Evolutionary conservation across 2,888 invertebrate genomes (phyloP).

Genomic region (Sinodicranocentrus sp.): DNA sequence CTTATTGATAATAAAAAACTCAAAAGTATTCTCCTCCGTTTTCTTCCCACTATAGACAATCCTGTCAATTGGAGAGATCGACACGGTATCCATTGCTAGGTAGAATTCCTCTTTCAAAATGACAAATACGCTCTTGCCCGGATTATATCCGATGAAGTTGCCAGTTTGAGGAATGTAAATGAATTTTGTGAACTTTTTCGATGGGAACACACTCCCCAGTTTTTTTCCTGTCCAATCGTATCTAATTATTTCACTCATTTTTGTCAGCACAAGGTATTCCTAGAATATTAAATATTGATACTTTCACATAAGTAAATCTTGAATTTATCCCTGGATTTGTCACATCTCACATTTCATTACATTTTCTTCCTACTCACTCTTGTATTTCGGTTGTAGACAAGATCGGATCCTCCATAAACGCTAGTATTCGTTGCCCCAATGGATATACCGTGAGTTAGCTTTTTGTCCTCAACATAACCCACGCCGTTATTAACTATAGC

Average conservation of each 20-base stretch:
- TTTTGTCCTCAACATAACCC: conserved; percentile 73
- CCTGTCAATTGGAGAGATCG: conserved; percentile 71
- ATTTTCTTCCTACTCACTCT: too few relatives aligned
- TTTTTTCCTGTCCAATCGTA: conserved; percentile 73
- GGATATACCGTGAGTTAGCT: conserved; percentile 74
- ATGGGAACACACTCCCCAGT: conserved; percentile 57
- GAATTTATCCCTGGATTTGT: too few relatives aligned
- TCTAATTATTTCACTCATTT: conserved; percentile 70
- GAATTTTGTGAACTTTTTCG: conserved; percentile 71
- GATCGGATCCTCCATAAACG: conserved; percentile 73
- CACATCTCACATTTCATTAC: too few relatives aligned
- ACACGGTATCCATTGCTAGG: conserved; percentile 72
- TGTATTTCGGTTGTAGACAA: conserved; percentile 72
- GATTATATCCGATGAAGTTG: conserved; percentile 72
- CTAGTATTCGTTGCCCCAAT: conserved; percentile 71
- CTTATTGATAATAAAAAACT: conserved; percentile 73
- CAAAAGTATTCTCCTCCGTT: conserved; percentile 67
- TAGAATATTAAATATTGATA: conserved; percentile 21
- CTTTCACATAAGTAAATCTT: too few relatives aligned
- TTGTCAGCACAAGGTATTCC: conserved; percentile 74
- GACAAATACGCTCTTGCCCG: conserved; percentile 71
- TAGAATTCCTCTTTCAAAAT: conserved; percentile 74
- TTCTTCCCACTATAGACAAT: conserved; percentile 61
- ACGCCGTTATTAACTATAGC: conserved; percentile 71
- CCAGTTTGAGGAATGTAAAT: conserved; percentile 70